phyloP scores from a whole-genome alignment of 2,797 vertebrate species.

The Meda fulgida region DNA sequence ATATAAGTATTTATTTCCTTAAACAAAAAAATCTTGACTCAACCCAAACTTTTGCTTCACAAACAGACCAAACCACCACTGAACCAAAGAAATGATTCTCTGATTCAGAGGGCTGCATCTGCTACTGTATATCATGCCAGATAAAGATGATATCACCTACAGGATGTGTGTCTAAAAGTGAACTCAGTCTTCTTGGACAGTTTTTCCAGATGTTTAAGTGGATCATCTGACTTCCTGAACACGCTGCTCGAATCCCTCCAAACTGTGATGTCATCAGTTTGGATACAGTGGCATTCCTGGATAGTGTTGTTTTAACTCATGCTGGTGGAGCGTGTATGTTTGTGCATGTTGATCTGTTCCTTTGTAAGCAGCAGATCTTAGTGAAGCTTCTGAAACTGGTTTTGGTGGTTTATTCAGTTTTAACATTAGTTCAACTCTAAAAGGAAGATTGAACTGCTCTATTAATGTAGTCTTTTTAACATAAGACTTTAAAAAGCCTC shows the following conservation, averaged over 20 bases:
- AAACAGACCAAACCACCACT: background rate
- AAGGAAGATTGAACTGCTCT: background rate
- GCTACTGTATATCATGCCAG: background rate
- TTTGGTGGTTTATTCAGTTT: background rate
- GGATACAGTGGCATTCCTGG: background rate
- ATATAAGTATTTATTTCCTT: background rate
- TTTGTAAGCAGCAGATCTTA: background rate
- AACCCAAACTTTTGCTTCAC: background rate
- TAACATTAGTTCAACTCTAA: background rate
- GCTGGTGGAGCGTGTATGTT: background rate
- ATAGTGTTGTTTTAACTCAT: background rate
- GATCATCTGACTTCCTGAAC: slow-evolving; percentile 28
- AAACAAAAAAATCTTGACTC: background rate
- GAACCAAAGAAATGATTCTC: background rate
- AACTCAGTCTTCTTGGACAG: background rate
- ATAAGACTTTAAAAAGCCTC: background rate
- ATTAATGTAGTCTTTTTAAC: background rate
- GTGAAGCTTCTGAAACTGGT: background rate
- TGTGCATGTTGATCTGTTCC: background rate
- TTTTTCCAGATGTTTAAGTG: slow-evolving; percentile 35
- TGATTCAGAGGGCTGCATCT: background rate
- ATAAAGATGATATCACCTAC: background rate
- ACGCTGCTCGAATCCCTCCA: background rate
- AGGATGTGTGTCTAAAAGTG: slow-evolving; percentile 3
- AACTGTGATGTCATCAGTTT: slow-evolving; percentile 30